Conservation (phyloP, 2,113 vertebrate genomes). For the Anthoscopus minutus region DNA sequence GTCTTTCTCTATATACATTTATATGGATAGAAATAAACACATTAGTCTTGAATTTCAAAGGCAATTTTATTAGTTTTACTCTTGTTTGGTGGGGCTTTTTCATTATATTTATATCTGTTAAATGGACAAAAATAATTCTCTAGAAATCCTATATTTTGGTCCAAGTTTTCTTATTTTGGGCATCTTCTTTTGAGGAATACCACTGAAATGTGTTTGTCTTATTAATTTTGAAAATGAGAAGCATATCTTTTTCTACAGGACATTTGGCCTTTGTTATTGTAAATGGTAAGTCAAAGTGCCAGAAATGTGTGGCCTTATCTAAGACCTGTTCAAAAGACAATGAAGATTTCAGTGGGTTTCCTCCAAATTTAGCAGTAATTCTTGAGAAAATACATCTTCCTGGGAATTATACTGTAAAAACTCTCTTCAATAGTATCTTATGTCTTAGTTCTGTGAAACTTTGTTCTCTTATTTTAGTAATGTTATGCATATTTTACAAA, state of each 20-base stretch:
- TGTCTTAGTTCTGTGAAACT: neutral
- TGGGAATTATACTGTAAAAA: neutral
- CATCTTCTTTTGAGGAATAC: neutral
- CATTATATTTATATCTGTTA: neutral
- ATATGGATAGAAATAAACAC: neutral
- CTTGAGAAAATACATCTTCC: neutral
- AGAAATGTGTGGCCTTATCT: neutral
- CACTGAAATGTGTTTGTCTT: neutral
- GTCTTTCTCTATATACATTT: neutral
- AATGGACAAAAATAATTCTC: neutral
- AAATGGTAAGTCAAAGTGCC: neutral
- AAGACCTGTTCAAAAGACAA: neutral
- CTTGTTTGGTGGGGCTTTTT: neutral
- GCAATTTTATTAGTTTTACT: neutral
- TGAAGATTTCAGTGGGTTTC: neutral
- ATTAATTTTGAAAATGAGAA: neutral
- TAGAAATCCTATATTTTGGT: neutral
- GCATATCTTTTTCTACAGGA: neutral
- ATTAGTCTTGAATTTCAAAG: neutral
- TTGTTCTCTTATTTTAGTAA: neutral
- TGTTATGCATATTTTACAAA: neutral
- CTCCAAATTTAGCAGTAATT: neutral
- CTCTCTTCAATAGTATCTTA: neutral
- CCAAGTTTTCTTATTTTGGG: neutral
- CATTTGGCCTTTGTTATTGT: neutral